These are phyloP conservation scores for Dreissena polymorpha DNA, from an alignment of 1,140 invertebrate genomes.

Conservation along the genomic window DNA sequence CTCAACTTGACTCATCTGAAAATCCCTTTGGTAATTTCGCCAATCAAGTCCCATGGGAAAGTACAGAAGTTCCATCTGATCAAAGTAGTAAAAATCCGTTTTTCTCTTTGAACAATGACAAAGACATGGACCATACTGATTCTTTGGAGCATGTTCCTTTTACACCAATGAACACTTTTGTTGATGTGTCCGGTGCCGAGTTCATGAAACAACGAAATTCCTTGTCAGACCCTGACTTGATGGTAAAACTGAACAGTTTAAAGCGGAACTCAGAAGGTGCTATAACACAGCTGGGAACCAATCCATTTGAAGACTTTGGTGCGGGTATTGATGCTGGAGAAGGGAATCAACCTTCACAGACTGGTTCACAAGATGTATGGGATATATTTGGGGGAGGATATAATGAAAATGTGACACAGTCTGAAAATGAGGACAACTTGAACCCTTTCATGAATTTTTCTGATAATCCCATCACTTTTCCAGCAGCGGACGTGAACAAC, in stretches of 20 bases:
- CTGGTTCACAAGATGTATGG: constrained; percentile 35
- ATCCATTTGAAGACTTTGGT: constrained; percentile 13
- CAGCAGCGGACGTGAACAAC: neutral
- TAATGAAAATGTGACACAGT: neutral
- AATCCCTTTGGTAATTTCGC: constrained; percentile 2
- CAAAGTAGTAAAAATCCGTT: neutral
- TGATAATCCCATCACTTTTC: constrained; percentile 4
- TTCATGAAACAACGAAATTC: constrained; percentile 11
- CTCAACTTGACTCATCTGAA: neutral
- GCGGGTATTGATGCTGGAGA: neutral
- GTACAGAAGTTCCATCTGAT: neutral
- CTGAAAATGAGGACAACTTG: neutral
- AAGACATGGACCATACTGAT: neutral
- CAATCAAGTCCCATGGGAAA: neutral
- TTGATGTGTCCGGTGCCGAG: neutral
- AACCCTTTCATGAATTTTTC: constrained; percentile 26
- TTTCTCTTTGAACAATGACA: neutral
- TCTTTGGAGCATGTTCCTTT: constrained; percentile 19
- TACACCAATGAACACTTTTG: constrained; percentile 6
- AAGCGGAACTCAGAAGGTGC: neutral
- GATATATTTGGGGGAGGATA: neutral
- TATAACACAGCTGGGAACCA: constrained; percentile 7
- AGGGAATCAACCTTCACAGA: constrained; percentile 18
- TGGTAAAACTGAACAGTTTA: constrained; percentile 10
- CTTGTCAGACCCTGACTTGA: constrained; percentile 1